Evolutionary conservation across 2,888 invertebrate genomes (phyloP).

Genomic region (Nebria brevicollis): DNA sequence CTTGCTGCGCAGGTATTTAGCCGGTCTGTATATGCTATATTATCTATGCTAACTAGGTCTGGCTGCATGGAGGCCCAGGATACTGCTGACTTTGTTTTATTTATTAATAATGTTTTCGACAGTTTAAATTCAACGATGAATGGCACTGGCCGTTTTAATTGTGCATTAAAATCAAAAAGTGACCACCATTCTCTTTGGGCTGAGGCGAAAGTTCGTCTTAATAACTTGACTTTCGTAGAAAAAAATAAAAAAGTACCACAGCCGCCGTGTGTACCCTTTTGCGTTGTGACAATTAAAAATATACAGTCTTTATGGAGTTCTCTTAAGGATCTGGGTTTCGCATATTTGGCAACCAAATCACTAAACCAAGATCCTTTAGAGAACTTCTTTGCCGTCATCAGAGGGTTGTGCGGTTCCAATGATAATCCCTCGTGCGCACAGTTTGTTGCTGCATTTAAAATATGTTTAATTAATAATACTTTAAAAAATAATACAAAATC

Average conservation of each 20-base stretch:
- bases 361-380: neutral
- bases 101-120: constrained; percentile 19
- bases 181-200: constrained; percentile 18
- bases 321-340: neutral
- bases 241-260: neutral
- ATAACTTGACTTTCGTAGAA: neutral
- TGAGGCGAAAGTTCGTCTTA: neutral
- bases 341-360: neutral
- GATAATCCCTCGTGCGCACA: constrained; percentile 2
- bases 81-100: neutral
- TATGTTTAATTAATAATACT: neutral
- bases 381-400: neutral
- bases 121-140: constrained; percentile 7
- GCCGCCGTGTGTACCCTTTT: neutral
- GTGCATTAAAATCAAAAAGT: too few species aligned
- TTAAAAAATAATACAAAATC: neutral
- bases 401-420: constrained; percentile 4
- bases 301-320: neutral
- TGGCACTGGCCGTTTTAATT: neutral
- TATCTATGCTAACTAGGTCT: neutral
- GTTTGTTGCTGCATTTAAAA: neutral
- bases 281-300: neutral
- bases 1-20: constrained; percentile 26
- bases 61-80: neutral
- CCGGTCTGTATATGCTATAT: constrained; percentile 6